These are phyloP conservation scores for Myioborus melanocephalus DNA, from an alignment of 2,797 vertebrate genomes.

Conservation along the genomic window DNA sequence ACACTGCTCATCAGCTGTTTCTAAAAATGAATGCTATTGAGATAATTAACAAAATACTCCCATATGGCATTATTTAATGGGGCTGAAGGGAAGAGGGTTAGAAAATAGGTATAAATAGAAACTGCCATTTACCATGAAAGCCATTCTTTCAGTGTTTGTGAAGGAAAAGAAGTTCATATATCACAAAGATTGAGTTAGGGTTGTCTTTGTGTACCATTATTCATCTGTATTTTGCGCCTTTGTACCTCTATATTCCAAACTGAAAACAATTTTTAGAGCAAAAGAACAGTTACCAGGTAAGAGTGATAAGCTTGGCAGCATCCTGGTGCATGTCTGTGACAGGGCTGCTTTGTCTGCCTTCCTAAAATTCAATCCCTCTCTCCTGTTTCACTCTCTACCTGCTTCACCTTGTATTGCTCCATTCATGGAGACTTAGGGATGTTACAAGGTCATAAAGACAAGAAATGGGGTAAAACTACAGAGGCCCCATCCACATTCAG, in stretches of 20 bases:
- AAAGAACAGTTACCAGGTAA: neutral
- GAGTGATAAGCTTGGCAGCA: neutral
- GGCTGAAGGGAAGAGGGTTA: neutral
- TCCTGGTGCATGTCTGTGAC: neutral
- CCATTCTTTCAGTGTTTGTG: neutral
- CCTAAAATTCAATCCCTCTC: neutral
- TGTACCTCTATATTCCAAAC: neutral
- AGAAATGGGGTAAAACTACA: neutral
- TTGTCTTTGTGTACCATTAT: neutral
- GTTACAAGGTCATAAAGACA: rapidly evolving
- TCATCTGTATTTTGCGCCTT: neutral
- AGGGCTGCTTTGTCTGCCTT: neutral
- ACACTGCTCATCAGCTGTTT: neutral
- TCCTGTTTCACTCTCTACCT: neutral
- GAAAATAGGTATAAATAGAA: neutral
- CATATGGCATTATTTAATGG: neutral
- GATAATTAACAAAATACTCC: neutral
- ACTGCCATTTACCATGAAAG: neutral
- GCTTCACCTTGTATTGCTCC: neutral
- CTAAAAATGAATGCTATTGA: neutral
- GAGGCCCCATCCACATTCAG: neutral
- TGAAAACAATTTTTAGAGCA: neutral
- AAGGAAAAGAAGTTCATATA: neutral
- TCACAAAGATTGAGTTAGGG: neutral
- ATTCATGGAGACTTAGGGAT: neutral